Base-by-base conservation (phyloP, 2,797 vertebrate genomes). In the Euthynnus affinis region DNA sequence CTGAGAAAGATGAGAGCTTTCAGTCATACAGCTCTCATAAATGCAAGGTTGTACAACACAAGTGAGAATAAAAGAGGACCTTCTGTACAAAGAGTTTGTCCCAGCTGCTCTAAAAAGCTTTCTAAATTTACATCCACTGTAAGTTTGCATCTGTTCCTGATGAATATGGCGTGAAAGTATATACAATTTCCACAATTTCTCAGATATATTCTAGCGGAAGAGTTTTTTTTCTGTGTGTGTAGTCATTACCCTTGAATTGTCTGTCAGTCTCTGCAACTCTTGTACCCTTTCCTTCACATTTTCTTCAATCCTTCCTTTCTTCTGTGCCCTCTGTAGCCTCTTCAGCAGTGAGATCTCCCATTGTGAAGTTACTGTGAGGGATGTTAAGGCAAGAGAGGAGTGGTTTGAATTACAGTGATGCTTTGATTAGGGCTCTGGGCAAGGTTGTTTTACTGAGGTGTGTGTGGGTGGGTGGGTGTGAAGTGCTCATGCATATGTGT, bases 401-500 rank as follows among this genome's bases (percentile, higher is more conserved):
- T 77, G 80, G 85, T 86, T 89, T 86, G 86, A 84, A 86, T 92
- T 86, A 83, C 79, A 76, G 62, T 49, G 68, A 86, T 85, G 74
- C 81, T 89, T 80, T 92, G 89, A 93, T 92, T 89, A 88, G 64
- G 66, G 68, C 88, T 83, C 69, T 68, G 53, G 82, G 87, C 78
- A 80, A 87, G 82, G 83, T 87, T 87, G 77, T 84, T 80, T 87
- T 42, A 73, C 69, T 25, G 70, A 71, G 68, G 68, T 57, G 76
- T 53, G 67, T 61, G 58, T 27, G 67, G 74, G 84, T 68, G 80
- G 59, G 71, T 32, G 80, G 2, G 25, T 73, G 81, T 61, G 27
- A 55, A 71, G 86, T 63, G 66, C 67, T 74, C 40, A 76, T 83
- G 83, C 80, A 72, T 70, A 67, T 76, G 64, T 34, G 68, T 40